Evolutionary conservation across 2,113 vertebrate genomes (phyloP).

Genomic region (Oryzias melastigma): DNA sequence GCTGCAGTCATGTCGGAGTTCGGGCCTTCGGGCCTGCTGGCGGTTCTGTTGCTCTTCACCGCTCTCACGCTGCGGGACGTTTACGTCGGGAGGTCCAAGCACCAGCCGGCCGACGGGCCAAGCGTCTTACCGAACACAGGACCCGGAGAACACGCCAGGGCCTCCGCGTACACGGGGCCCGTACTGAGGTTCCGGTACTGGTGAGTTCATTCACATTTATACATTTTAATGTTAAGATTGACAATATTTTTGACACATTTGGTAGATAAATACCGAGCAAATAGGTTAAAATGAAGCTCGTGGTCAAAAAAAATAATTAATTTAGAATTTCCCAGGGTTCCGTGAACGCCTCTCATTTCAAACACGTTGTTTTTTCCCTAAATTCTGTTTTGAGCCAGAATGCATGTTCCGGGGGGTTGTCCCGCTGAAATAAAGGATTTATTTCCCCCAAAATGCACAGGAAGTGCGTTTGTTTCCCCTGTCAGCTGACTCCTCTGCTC

Average conservation of each 20-base stretch:
- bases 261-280: too few relatives aligned
- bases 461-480: background rate
- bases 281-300: background rate
- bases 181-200: constrained; percentile 78
- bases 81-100: constrained; percentile 61
- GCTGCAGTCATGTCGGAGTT: constrained; percentile 73
- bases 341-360: too few relatives aligned
- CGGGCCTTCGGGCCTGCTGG: constrained; percentile 67
- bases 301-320: background rate
- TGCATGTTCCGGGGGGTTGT: too few relatives aligned
- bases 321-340: too few relatives aligned
- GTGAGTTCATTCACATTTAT: constrained; percentile 40
- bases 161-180: constrained; percentile 66
- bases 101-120: constrained; percentile 6
- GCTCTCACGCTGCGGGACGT: constrained; percentile 73
- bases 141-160: constrained; percentile 43
- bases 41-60: constrained; percentile 74
- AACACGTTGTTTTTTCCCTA: too few relatives aligned
- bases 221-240: too few relatives aligned
- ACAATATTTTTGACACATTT: too few relatives aligned
- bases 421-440: too few relatives aligned
- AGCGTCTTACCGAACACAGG: constrained; percentile 4
- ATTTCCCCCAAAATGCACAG: background rate
- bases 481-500: background rate
- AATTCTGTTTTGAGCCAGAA: too few relatives aligned